phyloP scores from a whole-genome alignment of 2,888 invertebrate species.

The Bembecia ichneumoniformis region DNA sequence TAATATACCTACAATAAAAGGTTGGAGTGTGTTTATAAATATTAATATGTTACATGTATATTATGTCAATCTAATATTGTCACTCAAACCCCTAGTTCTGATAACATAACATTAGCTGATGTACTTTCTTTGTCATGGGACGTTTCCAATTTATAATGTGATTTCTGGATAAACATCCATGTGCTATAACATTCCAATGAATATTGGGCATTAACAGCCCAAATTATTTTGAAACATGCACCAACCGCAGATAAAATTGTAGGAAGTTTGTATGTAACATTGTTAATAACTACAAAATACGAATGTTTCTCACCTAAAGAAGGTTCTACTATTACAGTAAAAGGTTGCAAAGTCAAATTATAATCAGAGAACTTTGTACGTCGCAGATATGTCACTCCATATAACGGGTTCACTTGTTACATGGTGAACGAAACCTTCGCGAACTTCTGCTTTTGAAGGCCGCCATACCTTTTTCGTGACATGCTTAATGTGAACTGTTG shows the following conservation, averaged over 20 bases:
- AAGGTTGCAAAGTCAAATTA: not conserved
- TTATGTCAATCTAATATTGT: no score
- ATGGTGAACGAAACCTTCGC: not conserved
- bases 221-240: constrained; percentile 6
- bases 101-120: no score
- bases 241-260: constrained; percentile 5
- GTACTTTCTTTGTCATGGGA: no score
- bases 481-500: no score
- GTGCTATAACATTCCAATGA: constrained; percentile 4
- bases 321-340: not conserved
- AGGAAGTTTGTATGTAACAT: no score
- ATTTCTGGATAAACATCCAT: no score
- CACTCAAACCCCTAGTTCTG: no score
- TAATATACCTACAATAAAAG: no score
- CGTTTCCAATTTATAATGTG: no score
- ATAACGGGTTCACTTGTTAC: not conserved
- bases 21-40: no score
- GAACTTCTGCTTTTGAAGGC: not conserved
- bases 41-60: no score
- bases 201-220: constrained; percentile 4
- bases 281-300: no score
- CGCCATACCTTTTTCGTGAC: not conserved
- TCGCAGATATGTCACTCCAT: not conserved
- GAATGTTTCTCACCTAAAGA: not conserved
- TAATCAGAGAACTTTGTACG: not conserved